Evolutionary conservation across 1,140 invertebrate genomes (phyloP).

Genomic region (Drosophila paulistorum): DNA sequence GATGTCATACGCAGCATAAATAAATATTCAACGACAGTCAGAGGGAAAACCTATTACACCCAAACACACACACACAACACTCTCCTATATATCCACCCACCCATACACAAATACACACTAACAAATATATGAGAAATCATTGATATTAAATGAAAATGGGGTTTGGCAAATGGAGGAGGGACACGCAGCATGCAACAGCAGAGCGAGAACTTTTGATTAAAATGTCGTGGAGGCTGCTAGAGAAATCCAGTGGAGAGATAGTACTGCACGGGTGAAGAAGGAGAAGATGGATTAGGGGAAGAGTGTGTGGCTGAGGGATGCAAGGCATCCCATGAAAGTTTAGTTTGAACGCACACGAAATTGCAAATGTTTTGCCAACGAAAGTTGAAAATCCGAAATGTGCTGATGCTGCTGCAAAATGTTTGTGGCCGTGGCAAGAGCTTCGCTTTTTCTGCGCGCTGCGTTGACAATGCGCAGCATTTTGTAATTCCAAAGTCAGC

Average conservation of each 20-base stretch:
- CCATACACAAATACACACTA: conserved; percentile 2
- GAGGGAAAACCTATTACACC: conserved; percentile 15
- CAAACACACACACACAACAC: not conserved
- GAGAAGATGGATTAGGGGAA: not conserved
- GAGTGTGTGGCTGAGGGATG: not conserved
- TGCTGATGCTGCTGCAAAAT: conserved; percentile 60
- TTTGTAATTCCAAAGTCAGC: conserved; percentile 52
- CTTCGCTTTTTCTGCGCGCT: conserved; percentile 19
- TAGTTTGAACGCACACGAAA: conserved; percentile 47
- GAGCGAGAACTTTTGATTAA: conserved; percentile 72
- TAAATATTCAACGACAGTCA: conserved; percentile 30
- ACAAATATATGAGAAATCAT: conserved; percentile 47
- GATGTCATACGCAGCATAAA: conserved; percentile 56
- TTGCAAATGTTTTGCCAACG: conserved; percentile 52
- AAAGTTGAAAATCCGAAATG: conserved; percentile 62
- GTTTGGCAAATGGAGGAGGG: not conserved
- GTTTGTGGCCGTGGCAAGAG: conserved; percentile 57
- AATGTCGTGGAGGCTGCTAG: conserved; percentile 48
- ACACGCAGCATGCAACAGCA: conserved; percentile 43
- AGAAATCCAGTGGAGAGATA: not conserved
- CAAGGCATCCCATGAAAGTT: conserved; percentile 29
- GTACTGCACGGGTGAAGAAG: not conserved
- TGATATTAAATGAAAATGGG: conserved; percentile 46
- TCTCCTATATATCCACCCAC: not conserved
- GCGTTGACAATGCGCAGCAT: conserved; percentile 54